These are phyloP conservation scores for Tipula helvola DNA, from an alignment of 2,888 invertebrate genomes.

Conservation along the genomic window DNA sequence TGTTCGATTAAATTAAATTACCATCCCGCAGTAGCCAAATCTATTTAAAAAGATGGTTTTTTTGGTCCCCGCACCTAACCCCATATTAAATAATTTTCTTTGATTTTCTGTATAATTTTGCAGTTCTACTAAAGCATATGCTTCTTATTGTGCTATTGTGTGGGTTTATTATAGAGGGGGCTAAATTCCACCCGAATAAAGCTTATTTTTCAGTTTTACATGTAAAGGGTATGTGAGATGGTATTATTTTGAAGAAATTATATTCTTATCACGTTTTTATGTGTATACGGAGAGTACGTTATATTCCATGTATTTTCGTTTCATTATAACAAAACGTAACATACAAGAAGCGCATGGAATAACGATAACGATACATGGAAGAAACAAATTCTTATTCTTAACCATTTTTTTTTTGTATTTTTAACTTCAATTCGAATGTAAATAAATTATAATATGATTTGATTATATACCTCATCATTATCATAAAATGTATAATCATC, in stretches of 20 bases:
- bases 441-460: slow-evolving; percentile 4
- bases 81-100: not conserved
- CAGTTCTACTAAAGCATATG: not conserved
- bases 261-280: not conserved
- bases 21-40: not conserved
- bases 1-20: not conserved
- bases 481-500: not conserved
- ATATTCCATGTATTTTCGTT: not conserved
- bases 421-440: not conserved
- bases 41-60: not conserved
- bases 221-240: not conserved
- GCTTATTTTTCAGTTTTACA: not conserved
- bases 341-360: not conserved
- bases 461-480: not conserved
- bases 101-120: not conserved
- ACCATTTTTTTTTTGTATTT: not conserved
- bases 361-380: not conserved
- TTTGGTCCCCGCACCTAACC: not conserved
- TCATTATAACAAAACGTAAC: not conserved
- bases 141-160: not conserved
- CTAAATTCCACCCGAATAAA: not conserved
- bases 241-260: not conserved
- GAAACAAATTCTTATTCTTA: not conserved
- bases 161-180: not conserved
- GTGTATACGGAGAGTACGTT: not conserved